Evolutionary conservation across 2,888 invertebrate species (phyloP).

Genomic region (Phortica magna): DNA sequence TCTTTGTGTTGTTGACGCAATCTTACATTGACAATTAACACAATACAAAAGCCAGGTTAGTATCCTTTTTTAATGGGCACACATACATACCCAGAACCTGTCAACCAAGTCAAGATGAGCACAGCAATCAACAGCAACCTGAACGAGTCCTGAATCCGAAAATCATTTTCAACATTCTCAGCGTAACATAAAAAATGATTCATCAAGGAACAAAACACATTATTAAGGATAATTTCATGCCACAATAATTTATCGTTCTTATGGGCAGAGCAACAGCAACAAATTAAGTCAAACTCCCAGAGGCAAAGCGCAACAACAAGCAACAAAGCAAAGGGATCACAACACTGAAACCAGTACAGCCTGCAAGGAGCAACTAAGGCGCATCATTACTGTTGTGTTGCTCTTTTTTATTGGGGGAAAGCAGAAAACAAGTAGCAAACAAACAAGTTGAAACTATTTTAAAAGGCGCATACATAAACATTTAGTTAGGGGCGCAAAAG

Average conservation of each 20-base stretch:
- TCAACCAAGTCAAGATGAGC: background rate
- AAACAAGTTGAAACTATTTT: conserved; percentile 22
- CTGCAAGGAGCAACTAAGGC: background rate
- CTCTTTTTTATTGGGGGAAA: conserved; percentile 1
- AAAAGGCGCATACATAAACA: conserved; percentile 7
- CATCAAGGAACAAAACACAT: background rate
- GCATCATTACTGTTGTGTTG: background rate
- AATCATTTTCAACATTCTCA: background rate
- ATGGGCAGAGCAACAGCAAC: background rate
- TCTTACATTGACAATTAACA: conserved; percentile 15
- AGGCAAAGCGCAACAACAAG: background rate
- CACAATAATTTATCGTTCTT: conserved; percentile 24
- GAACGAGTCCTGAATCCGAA: background rate
- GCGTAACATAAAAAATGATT: background rate
- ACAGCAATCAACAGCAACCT: background rate
- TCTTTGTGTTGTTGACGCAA: conserved; percentile 28
- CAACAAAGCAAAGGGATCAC: background rate
- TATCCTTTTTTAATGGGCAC: conserved; percentile 19
- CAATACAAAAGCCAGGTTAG: background rate
- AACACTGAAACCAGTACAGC: background rate
- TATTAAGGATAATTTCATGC: conserved; percentile 25
- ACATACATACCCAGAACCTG: background rate
- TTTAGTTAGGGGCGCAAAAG: conserved; percentile 1
- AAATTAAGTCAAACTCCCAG: conserved; percentile 25
- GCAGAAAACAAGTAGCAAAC: conserved; percentile 21